phyloP scores from a whole-genome alignment of 2,113 vertebrate genomes.

The Poeciliopsis prolifica region DNA sequence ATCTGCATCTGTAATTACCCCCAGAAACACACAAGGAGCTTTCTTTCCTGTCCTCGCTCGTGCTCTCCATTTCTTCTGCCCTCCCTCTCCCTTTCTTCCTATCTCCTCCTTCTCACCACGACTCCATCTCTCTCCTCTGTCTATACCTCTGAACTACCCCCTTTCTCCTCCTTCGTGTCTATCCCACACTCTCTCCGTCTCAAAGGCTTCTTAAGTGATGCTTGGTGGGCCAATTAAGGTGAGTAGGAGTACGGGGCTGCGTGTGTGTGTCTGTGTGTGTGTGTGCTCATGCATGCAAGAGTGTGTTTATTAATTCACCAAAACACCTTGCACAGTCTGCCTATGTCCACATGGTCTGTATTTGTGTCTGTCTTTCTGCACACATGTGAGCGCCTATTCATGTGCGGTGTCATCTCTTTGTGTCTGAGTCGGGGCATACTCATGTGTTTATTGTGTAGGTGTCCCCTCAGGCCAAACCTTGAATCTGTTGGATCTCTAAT shows the following conservation, averaged over 20 bases:
- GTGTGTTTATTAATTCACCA: constrained; percentile 75
- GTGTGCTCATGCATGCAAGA: constrained; percentile 65
- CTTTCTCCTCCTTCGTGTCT: constrained; percentile 58
- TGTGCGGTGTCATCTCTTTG: constrained; percentile 77
- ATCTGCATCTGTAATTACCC: constrained; percentile 87
- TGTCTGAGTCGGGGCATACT: constrained; percentile 78
- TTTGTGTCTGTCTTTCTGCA: constrained; percentile 70
- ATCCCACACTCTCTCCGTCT: constrained; percentile 76
- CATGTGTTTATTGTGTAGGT: constrained; percentile 70
- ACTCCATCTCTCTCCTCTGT: constrained; percentile 54
- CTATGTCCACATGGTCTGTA: constrained; percentile 76
- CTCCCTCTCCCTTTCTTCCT: constrained; percentile 53
- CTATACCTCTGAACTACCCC: constrained; percentile 63
- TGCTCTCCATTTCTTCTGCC: constrained; percentile 48
- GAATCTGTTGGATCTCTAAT: constrained; percentile 68
- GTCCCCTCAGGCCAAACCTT: constrained; percentile 75
- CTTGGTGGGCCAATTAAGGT: constrained; percentile 85
- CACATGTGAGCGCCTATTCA: constrained; percentile 54
- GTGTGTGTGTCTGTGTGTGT: constrained; percentile 36
- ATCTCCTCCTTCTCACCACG: constrained; percentile 60
- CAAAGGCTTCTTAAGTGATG: constrained; percentile 83
- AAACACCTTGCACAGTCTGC: constrained; percentile 69
- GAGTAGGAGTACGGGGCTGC: constrained; percentile 67
- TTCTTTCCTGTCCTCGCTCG: constrained; percentile 48
- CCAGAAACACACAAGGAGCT: constrained; percentile 77